Base-by-base conservation (phyloP, 2,113 vertebrate species). In the Stegastes partitus region DNA sequence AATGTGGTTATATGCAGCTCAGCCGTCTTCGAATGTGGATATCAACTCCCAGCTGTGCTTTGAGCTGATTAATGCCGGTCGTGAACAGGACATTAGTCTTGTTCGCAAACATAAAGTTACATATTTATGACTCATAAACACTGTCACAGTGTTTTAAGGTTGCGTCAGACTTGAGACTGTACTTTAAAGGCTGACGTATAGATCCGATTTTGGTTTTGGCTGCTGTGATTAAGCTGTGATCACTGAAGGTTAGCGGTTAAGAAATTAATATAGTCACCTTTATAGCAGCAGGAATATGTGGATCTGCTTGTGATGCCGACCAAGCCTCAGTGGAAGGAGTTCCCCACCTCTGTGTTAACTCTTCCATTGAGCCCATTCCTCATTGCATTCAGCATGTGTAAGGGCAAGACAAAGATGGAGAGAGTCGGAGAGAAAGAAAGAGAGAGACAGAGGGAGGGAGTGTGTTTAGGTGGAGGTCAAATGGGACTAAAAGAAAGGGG, bases 341-440 rank as follows among this genome's bases (percentile, higher is more conserved):
- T 71, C 51, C 44, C 69, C 70, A 55, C 39, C 54, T 78, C 28
- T 81, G 21, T 62, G 70, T 81, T 86, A 75, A 81, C 67, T 74
- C 72, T 61, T 39, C 39, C 62, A 83, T 86, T 79, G 79, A 81
- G 85, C 57, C 55, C 67, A 26, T 66, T 74, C 54, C 74, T 88
- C 74, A 80, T 68, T 82, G 58, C 74, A 77, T 88, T 88, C 77
- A 81, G 68, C 64, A 56, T 18, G 2, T 45, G 44, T 71, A 14
- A 44, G 23, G 12, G 39, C 0, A n/a, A 84, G 67, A 81, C 84
- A 77, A 26, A 77, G 75, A 77, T 62, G 72, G 63, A 80, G 69
- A 75, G 77, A 84, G 19, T 54, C 0, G 1, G 14, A 59, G 14
- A 62, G 23, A 21, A 12, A 39, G 2, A 67, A 50, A 49, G 34